Percentiles rank a stretch among this genome's conserved stretches.
Evolutionary conservation across 2,113 vertebrate genomes (phyloP).

Genomic region (Eonycteris spelaea): DNA sequence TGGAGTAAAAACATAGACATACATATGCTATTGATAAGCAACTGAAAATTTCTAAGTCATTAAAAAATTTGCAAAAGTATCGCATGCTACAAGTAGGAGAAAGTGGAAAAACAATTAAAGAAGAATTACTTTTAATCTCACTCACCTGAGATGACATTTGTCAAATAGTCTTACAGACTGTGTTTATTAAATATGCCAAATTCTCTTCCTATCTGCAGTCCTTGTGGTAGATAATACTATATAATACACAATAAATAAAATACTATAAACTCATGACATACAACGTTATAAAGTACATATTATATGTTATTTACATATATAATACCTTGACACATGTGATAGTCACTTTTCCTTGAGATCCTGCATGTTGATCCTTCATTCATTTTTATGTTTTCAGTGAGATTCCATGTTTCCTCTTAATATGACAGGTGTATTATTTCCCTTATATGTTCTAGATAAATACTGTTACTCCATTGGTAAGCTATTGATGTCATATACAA

Average conservation of each 20-base stretch:
- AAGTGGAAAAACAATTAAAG: neutral
- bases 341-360: neutral
- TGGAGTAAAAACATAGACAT: neutral
- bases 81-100: neutral
- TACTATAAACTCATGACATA: neutral
- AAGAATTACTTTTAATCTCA: neutral
- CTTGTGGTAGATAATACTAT: neutral
- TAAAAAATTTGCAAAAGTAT: neutral
- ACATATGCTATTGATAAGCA: neutral
- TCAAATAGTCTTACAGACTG: neutral
- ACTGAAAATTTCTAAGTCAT: neutral
- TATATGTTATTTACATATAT: neutral
- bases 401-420: neutral
- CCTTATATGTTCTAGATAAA: neutral
- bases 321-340: neutral
- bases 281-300: too few species aligned
- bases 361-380: neutral
- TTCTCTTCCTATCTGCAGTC: neutral
- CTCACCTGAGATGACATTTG: neutral
- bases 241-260: neutral
- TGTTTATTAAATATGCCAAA: neutral
- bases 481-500: neutral
- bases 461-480: neutral
- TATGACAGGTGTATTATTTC: neutral
- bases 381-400: neutral